Base-by-base conservation (phyloP, 2,797 vertebrate genomes). In the Oreochromis grahami region DNA sequence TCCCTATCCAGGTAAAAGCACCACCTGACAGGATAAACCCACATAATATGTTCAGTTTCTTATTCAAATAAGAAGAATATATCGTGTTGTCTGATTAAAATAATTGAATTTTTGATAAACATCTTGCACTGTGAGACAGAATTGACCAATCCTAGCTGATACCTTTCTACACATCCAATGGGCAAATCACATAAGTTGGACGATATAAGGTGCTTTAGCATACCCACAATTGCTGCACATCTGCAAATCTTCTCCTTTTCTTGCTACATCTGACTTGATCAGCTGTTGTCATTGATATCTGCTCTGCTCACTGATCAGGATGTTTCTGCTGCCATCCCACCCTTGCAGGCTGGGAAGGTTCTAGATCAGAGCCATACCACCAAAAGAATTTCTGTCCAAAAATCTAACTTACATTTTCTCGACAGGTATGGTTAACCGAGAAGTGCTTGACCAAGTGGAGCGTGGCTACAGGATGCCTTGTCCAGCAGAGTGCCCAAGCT, bases 401-500 rank as follows among this genome's bases (percentile, higher is more conserved):
- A 68, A 36, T 34, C 26, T 43, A 32, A 86, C 7, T 50, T 81
- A 7, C n/a, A n/a, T 78, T 55, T 14, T 74, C 6, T 77, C 2
- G 4, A 0, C 94, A 99, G 98, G 98, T 48, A 99, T 99, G 98
- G 98, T 99, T 89, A 99, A 99, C 94, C 96, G 98, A 0, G 98
- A 99, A 93, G 98, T 99, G 79, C 96, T 99, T 65, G 98, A 99
- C 93, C 98, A 99, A 95, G 98, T 99, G 79, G 98, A 99, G 93
- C 96, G 98, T 2, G 98, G 98, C 6, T 99, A 99, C 95, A 95
- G 98, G 88, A 99, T 99, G 98, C 98, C 98, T 15, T 98, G 98
- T 90, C 98, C 98, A 0, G 94, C 97, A 0, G 98, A 98, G 91
- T 99, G 98, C 87, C 98, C 98, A 0, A 96, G 97, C 91, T 99